phyloP scores from a whole-genome alignment of 2,888 invertebrate species.

The Melanargia galathea region DNA sequence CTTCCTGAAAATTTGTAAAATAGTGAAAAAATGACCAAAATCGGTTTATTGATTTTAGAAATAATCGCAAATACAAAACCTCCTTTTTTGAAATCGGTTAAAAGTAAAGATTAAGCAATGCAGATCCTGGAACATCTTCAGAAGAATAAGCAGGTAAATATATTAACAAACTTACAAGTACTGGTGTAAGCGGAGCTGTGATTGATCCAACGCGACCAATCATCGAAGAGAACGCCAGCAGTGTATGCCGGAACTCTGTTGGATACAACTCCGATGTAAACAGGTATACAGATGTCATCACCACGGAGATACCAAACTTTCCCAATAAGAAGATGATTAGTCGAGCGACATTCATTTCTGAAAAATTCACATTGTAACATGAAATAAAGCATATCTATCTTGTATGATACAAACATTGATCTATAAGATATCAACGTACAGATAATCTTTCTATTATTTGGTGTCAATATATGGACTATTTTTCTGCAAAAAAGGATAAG shows the following conservation, averaged over 20 bases:
- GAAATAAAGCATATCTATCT: too few species aligned
- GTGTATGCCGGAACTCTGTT: slow-evolving; percentile 85
- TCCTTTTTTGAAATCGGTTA: too few species aligned
- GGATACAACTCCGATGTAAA: slow-evolving; percentile 88
- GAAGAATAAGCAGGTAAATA: background rate
- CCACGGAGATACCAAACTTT: slow-evolving; percentile 85
- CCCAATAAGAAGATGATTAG: slow-evolving; percentile 59
- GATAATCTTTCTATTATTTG: too few species aligned
- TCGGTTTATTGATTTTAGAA: too few species aligned
- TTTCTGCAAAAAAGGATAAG: too few species aligned
- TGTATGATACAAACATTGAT: too few species aligned
- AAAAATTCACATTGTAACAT: background rate
- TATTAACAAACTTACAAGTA: slow-evolving; percentile 71
- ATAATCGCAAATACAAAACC: too few species aligned
- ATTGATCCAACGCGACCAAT: slow-evolving; percentile 87
- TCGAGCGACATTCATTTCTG: slow-evolving; percentile 13
- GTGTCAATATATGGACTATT: too few species aligned
- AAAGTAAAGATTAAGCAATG: too few species aligned
- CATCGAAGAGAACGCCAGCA: slow-evolving; percentile 87
- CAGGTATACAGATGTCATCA: slow-evolving; percentile 85
- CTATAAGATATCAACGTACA: too few species aligned
- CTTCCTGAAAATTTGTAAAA: too few species aligned
- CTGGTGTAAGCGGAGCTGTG: slow-evolving; percentile 86
- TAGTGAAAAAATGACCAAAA: too few species aligned
- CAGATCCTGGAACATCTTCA: background rate